Conservation (phyloP, 2,888 invertebrate genomes). For the Latheticus oryzae region DNA sequence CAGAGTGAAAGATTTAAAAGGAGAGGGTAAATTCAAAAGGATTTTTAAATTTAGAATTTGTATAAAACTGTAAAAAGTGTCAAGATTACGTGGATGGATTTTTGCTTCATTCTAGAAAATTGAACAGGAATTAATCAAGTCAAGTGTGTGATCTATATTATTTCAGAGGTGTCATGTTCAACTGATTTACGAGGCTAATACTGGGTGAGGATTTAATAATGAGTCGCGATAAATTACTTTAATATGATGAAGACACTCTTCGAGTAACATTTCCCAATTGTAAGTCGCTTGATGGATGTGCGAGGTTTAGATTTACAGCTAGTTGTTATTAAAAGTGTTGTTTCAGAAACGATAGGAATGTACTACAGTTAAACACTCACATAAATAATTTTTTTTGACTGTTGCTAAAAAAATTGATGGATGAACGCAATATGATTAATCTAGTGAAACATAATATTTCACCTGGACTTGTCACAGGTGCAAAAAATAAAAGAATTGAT, state of each 20-base stretch:
- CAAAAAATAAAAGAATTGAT: slow-evolving; percentile 8
- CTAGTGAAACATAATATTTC: slow-evolving; percentile 27
- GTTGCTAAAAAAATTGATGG: slow-evolving; percentile 22
- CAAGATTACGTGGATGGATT: too few relatives aligned
- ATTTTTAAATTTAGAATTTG: slow-evolving; percentile 9
- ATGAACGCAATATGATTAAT: slow-evolving; percentile 23
- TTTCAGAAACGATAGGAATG: slow-evolving; percentile 27
- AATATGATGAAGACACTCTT: slow-evolving; percentile 38
- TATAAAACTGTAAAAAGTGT: too few relatives aligned
- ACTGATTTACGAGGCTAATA: slow-evolving; percentile 42
- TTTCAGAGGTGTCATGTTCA: slow-evolving; percentile 15
- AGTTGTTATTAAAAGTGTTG: slow-evolving; percentile 33
- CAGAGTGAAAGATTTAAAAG: slow-evolving; percentile 12
- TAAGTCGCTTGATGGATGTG: slow-evolving; percentile 26
- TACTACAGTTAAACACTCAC: slow-evolving; percentile 16
- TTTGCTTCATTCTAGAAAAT: slow-evolving; percentile 10
- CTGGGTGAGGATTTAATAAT: slow-evolving; percentile 41
- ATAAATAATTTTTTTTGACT: slow-evolving; percentile 19
- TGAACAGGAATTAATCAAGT: slow-evolving; percentile 21
- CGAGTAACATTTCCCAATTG: slow-evolving; percentile 26
- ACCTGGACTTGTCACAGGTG: slow-evolving; percentile 26
- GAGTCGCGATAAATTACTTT: slow-evolving; percentile 37
- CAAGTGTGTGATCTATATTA: slow-evolving; percentile 16
- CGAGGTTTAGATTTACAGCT: slow-evolving; percentile 29
- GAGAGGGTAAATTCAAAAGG: slow-evolving; percentile 10